Evolutionary conservation across 1,140 invertebrate genomes (phyloP).

Genomic region (Zophobas atratus): DNA sequence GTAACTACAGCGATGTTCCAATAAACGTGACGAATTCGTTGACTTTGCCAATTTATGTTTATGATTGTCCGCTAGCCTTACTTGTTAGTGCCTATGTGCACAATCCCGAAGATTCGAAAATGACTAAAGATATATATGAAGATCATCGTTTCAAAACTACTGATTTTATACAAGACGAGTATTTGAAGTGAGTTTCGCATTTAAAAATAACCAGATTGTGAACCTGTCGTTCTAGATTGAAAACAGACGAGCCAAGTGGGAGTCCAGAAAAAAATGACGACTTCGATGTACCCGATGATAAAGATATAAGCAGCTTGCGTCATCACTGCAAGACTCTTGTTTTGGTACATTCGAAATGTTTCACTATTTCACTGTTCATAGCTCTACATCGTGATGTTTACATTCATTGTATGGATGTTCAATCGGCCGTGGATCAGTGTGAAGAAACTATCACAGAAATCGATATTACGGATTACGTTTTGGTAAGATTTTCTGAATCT

Average conservation of each 20-base stretch:
- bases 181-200: slow-evolving; percentile 50
- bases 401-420: slow-evolving; percentile 77
- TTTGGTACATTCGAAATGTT: slow-evolving; percentile 78
- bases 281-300: slow-evolving; percentile 68
- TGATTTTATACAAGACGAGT: slow-evolving; percentile 62
- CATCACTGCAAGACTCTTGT: slow-evolving; percentile 76
- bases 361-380: slow-evolving; percentile 77
- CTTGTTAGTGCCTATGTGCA: slow-evolving; percentile 75
- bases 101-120: slow-evolving; percentile 53
- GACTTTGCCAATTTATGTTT: slow-evolving; percentile 79
- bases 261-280: slow-evolving; percentile 70
- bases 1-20: slow-evolving; percentile 64
- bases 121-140: slow-evolving; percentile 69
- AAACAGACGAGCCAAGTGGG: slow-evolving; percentile 64
- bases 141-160: slow-evolving; percentile 71
- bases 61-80: slow-evolving; percentile 77
- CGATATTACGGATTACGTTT: slow-evolving; percentile 81
- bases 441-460: slow-evolving; percentile 80
- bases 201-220: neutral
- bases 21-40: slow-evolving; percentile 62
- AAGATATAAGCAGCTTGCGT: slow-evolving; percentile 72
- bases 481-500: slow-evolving; percentile 62
- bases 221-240: slow-evolving; percentile 65
- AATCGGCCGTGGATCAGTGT: slow-evolving; percentile 83
- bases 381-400: slow-evolving; percentile 75